Evolutionary conservation across 2,888 invertebrate genomes (phyloP).

Genomic region (Autographa pulchrina): DNA sequence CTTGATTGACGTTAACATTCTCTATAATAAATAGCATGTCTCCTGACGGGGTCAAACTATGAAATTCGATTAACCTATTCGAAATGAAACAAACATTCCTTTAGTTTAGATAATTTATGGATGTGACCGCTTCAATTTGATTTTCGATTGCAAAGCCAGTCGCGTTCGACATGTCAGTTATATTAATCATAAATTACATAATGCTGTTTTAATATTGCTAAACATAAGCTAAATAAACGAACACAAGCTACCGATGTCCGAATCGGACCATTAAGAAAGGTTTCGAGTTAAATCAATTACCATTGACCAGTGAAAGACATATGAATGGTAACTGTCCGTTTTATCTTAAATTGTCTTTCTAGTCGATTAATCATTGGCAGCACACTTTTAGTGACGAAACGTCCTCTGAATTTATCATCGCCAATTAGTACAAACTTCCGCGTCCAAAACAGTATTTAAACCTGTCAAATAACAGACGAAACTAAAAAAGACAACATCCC

Average conservation of each 20-base stretch:
- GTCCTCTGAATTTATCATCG: constrained; percentile 76
- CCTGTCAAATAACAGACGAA: constrained; percentile 70
- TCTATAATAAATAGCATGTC: constrained; percentile 72
- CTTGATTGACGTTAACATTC: constrained; percentile 75
- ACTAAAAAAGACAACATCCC: constrained; percentile 63
- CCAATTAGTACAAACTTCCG: constrained; percentile 82
- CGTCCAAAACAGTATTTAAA: constrained; percentile 67
- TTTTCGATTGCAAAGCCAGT: constrained; percentile 53
- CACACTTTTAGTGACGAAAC: constrained; percentile 64
- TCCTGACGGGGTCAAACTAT: constrained; percentile 72
- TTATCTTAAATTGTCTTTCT: constrained; percentile 38
- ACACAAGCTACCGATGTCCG: constrained; percentile 22
- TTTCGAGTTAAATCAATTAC: constrained; percentile 49
- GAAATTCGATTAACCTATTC: constrained; percentile 77
- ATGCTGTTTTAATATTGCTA: constrained; percentile 46
- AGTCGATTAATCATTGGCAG: constrained; percentile 52
- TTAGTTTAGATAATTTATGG: constrained; percentile 66
- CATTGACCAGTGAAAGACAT: constrained; percentile 31
- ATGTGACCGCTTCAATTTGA: constrained; percentile 47
- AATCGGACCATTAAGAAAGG: constrained; percentile 37
- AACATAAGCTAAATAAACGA: constrained; percentile 38
- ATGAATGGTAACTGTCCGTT: constrained; percentile 41
- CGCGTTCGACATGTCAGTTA: constrained; percentile 44
- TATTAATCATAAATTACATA: constrained; percentile 57
- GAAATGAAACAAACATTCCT: constrained; percentile 68